phyloP scores from a whole-genome alignment of 1,140 invertebrate species.

The Copidosoma floridanum region DNA sequence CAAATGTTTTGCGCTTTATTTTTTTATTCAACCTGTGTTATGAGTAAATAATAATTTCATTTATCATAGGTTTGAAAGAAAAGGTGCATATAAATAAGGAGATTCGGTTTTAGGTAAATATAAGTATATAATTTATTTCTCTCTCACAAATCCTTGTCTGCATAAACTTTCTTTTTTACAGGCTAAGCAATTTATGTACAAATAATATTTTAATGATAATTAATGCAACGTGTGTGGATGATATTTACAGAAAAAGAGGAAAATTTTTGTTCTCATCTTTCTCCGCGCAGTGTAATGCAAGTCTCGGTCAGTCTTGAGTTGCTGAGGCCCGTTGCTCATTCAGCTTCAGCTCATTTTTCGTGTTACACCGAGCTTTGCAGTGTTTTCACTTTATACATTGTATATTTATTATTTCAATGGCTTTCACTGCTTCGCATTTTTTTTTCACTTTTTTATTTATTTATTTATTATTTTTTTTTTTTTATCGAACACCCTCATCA shows the following conservation, averaged over 20 bases:
- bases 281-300: conserved; percentile 48
- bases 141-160: conserved; percentile 44
- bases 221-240: conserved; percentile 42
- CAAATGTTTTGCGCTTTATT: too few relatives aligned
- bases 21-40: too few relatives aligned
- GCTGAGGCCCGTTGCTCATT: conserved; percentile 43
- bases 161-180: conserved; percentile 41
- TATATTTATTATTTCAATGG: neutral
- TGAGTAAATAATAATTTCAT: too few relatives aligned
- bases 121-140: conserved; percentile 53
- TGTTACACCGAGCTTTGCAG: conserved; percentile 11
- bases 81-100: neutral
- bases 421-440: neutral
- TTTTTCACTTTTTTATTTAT: neutral
- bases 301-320: conserved; percentile 55
- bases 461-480: neutral
- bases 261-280: neutral
- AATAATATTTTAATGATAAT: conserved; percentile 52
- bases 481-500: neutral
- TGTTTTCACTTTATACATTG: neutral
- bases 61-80: too few relatives aligned
- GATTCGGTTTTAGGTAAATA: neutral
- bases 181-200: conserved; percentile 51
- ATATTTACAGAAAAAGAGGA: conserved; percentile 4
- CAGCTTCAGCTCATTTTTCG: neutral